These are phyloP conservation scores for Ellobium chinense DNA, from an alignment of 2,888 invertebrate species.

Conservation along the genomic window DNA sequence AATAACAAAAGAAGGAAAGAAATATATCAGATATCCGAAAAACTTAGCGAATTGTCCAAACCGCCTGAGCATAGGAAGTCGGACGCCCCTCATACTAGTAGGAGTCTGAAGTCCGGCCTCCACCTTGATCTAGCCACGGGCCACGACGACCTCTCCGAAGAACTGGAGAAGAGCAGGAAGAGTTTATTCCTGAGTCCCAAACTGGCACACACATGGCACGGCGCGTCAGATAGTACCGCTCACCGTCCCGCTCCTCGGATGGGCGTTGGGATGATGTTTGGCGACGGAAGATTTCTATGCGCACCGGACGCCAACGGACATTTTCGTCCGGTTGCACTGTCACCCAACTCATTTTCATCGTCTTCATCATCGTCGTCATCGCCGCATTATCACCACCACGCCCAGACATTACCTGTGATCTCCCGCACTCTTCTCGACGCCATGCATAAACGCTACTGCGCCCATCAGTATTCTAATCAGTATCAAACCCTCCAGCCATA, in stretches of 20 bases:
- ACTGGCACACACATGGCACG: constrained; percentile 70
- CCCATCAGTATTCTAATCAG: constrained; percentile 64
- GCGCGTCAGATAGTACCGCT: constrained; percentile 47
- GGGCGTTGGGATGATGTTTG: constrained; percentile 47
- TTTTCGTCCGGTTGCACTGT: not conserved
- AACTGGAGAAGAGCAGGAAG: constrained; percentile 17
- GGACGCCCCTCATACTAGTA: not conserved
- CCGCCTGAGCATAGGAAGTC: not conserved
- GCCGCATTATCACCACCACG: not conserved
- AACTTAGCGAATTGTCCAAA: not conserved
- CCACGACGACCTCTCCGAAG: not conserved
- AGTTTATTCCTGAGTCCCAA: constrained; percentile 63
- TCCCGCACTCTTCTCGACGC: constrained; percentile 67
- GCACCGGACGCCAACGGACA: not conserved
- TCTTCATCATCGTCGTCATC: not conserved
- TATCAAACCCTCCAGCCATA: constrained; percentile 14
- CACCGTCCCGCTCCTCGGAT: constrained; percentile 45
- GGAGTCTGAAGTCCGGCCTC: not conserved
- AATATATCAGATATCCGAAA: not conserved
- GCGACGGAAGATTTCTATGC: not conserved
- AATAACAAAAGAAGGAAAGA: not conserved
- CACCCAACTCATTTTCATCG: not conserved
- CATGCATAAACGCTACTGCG: constrained; percentile 72
- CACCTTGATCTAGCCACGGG: not conserved
- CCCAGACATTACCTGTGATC: constrained; percentile 52